Evolutionary conservation across 2,888 invertebrate genomes (phyloP).

Genomic region (Synanthedon myopaeformis): DNA sequence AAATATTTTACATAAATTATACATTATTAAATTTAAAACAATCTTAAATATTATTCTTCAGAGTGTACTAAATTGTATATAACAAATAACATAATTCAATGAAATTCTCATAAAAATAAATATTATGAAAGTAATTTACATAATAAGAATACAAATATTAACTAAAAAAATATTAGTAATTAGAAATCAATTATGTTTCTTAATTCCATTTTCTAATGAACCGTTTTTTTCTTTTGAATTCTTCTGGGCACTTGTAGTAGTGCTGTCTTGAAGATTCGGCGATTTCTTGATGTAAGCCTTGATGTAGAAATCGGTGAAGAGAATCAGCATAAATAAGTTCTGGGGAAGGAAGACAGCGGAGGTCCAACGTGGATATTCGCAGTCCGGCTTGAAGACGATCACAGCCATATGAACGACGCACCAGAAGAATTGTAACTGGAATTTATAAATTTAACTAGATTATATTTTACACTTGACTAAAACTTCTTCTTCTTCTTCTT

Average conservation of each 20-base stretch:
- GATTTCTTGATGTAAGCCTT: constrained; percentile 66
- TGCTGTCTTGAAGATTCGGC: constrained; percentile 10
- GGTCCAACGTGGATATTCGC: constrained; percentile 70
- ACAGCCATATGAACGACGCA: constrained; percentile 66
- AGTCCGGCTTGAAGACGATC: constrained; percentile 60
- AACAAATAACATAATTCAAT: too few species aligned
- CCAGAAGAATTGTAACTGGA: constrained; percentile 74
- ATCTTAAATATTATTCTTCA: too few species aligned
- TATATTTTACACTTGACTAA: not conserved
- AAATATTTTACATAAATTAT: too few species aligned
- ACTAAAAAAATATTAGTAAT: not conserved
- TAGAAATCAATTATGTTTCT: not conserved
- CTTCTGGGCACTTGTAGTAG: too few species aligned
- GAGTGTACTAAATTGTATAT: too few species aligned
- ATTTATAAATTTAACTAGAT: constrained; percentile 8
- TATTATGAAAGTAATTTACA: too few species aligned
- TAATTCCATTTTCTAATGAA: not conserved
- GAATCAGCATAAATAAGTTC: constrained; percentile 73
- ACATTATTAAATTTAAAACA: too few species aligned
- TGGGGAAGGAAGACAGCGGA: constrained; percentile 72
- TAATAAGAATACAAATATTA: not conserved
- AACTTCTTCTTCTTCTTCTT: too few species aligned
- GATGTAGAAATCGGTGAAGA: constrained; percentile 77
- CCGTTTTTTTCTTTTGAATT: not conserved
- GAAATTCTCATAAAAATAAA: too few species aligned